Evolutionary conservation across 2,888 invertebrate species (phyloP).

Genomic region (Pseudococcus viburni): DNA sequence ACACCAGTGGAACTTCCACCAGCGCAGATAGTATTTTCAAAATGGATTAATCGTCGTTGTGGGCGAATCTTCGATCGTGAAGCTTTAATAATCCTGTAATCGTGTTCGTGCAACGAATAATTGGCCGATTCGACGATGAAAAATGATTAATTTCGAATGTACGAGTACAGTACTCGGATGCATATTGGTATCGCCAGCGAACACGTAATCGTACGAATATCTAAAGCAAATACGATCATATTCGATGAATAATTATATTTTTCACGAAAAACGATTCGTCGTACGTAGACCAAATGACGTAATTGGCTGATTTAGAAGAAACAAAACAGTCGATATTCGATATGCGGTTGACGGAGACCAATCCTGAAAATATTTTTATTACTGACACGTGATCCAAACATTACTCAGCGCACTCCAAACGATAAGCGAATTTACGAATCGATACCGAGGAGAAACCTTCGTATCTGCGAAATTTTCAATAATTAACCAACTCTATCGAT

Average conservation of each 20-base stretch:
- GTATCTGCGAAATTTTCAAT: not conserved
- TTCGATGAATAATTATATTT: not conserved
- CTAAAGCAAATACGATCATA: not conserved
- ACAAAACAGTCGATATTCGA: not conserved
- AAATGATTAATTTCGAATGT: not conserved
- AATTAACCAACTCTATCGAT: slow-evolving; percentile 5
- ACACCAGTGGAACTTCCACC: not conserved
- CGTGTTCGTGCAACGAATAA: not conserved
- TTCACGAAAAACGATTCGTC: not conserved
- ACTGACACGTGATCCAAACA: not conserved
- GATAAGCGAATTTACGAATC: not conserved
- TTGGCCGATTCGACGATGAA: not conserved
- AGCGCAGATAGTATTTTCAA: not conserved
- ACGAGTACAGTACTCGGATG: not conserved
- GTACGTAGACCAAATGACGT: not conserved
- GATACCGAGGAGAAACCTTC: not conserved
- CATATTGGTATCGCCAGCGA: not conserved
- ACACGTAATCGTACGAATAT: not conserved
- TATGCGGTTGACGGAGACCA: not conserved
- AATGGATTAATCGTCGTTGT: not conserved
- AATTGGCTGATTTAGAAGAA: not conserved
- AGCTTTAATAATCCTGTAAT: not conserved
- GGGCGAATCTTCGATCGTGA: not conserved
- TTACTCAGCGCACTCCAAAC: not conserved
- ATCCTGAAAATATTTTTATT: not conserved